Evolutionary conservation across 2,797 vertebrate genomes (phyloP).

Genomic region (Rhinatrema bivittatum): DNA sequence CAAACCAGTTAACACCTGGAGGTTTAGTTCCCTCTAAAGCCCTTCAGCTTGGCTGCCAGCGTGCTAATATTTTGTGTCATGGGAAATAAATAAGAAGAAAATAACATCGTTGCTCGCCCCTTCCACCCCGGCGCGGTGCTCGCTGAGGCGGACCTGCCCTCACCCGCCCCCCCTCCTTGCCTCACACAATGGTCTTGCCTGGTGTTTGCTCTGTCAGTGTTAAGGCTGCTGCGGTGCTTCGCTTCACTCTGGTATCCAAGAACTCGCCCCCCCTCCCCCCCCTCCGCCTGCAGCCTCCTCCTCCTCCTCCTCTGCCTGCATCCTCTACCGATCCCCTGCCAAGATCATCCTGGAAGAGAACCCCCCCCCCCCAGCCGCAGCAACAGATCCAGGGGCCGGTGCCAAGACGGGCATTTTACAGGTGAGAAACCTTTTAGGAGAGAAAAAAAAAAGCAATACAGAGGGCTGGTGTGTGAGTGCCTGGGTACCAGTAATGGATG

Average conservation of each 20-base stretch:
- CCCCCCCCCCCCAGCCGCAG: not conserved
- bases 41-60: not conserved
- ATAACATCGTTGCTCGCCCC: too few species aligned
- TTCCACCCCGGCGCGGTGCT: not conserved
- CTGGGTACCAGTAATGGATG: too few species aligned
- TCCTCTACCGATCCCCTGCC: constrained; percentile 11
- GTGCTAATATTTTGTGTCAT: not conserved
- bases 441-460: too few species aligned
- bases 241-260: constrained; percentile 13
- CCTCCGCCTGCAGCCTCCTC: constrained; percentile 1
- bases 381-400: too few species aligned
- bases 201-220: constrained; percentile 9
- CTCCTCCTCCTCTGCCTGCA: constrained; percentile 11
- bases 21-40: not conserved
- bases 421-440: too few species aligned
- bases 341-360: constrained; percentile 13
- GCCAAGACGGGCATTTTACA: too few species aligned
- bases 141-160: not conserved
- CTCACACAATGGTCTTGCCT: constrained; percentile 35
- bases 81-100: too few species aligned
- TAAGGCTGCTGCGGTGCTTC: constrained; percentile 21
- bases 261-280: constrained; percentile 12
- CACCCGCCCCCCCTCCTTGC: constrained; percentile 16
- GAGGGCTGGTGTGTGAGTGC: too few species aligned
- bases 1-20: not conserved